Percentiles rank a stretch among this genome's conserved stretches.
phyloP scores from a whole-genome alignment of 2,797 vertebrate species.

The Delichon dasypus region DNA sequence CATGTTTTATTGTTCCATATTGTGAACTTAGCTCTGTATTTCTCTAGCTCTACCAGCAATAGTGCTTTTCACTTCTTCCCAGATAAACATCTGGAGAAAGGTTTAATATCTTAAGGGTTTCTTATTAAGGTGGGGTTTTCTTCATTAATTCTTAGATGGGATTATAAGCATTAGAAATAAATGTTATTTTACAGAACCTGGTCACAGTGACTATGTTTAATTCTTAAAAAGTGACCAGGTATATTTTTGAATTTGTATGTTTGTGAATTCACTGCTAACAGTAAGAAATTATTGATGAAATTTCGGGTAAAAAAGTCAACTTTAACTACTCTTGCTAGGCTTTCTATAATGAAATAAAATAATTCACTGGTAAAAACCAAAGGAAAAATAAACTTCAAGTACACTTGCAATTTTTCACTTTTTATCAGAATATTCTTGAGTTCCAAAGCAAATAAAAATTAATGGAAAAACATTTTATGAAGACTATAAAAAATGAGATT shows the following conservation, averaged over 20 bases:
- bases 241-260: neutral
- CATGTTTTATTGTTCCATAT: neutral
- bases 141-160: neutral
- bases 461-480: neutral
- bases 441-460: constrained; percentile 7
- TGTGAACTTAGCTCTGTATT: neutral
- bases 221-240: neutral
- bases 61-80: neutral
- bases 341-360: neutral
- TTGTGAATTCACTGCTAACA: neutral
- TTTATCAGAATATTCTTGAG: neutral
- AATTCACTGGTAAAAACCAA: neutral
- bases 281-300: neutral
- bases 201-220: neutral
- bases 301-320: neutral
- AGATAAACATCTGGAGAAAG: neutral
- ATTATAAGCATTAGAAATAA: neutral
- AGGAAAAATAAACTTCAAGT: neutral
- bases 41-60: neutral
- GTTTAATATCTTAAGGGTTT: neutral
- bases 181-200: neutral
- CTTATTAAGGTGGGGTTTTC: neutral
- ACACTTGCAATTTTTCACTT: neutral
- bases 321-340: neutral
- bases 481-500: neutral